phyloP scores from a whole-genome alignment of 2,113 vertebrate species.

The Centropus unirufus region DNA sequence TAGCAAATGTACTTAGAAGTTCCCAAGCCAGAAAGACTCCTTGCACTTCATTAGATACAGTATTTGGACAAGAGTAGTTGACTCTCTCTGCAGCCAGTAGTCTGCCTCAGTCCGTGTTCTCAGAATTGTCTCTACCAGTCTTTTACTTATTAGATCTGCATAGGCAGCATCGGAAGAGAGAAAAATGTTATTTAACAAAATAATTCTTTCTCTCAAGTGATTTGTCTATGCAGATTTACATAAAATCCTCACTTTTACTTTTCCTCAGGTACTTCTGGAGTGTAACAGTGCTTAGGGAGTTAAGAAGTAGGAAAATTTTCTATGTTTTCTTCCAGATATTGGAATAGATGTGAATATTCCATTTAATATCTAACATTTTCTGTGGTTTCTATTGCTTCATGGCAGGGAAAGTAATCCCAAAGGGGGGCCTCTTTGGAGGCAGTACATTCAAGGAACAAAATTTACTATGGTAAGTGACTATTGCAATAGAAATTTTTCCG shows the following conservation, averaged over 20 bases:
- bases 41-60: neutral
- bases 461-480: neutral
- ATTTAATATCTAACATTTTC: neutral
- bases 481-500: neutral
- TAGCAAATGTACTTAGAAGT: neutral
- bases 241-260: neutral
- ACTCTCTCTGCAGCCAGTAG: neutral
- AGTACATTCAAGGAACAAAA: conserved; percentile 9
- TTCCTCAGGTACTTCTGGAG: neutral
- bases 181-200: neutral
- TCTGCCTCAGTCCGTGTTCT: neutral
- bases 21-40: neutral
- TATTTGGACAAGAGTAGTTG: neutral
- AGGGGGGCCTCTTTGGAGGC: neutral
- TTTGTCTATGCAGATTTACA: neutral
- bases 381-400: conserved; percentile 1
- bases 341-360: neutral
- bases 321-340: neutral
- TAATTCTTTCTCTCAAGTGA: neutral
- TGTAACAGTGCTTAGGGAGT: neutral
- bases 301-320: neutral
- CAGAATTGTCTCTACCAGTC: neutral
- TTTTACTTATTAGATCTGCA: neutral
- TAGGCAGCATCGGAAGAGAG: neutral
- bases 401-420: neutral